phyloP scores from a whole-genome alignment of 2,888 invertebrate genomes.

The Neria commutata region DNA sequence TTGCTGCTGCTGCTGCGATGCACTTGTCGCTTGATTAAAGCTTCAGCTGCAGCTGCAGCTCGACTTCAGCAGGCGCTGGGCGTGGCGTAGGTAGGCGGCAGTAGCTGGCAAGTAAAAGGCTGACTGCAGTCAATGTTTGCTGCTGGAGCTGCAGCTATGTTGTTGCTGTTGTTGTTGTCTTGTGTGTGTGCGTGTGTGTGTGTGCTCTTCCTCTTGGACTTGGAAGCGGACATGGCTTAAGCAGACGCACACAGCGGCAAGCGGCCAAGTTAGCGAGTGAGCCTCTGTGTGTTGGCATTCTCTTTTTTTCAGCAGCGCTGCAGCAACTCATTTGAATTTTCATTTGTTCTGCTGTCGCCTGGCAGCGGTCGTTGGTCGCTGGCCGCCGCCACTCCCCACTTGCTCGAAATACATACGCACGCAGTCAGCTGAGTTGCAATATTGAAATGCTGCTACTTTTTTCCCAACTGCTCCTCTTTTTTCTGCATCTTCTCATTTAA shows the following conservation, averaged over 20 bases:
- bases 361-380: not conserved
- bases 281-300: not conserved
- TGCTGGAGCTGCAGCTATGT: no score
- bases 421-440: no score
- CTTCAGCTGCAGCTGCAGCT: conserved; percentile 17
- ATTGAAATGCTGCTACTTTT: not conserved
- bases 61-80: not conserved
- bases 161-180: no score
- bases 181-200: no score
- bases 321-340: conserved; percentile 49
- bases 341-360: conserved; percentile 50
- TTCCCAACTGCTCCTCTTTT: not conserved
- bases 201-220: no score
- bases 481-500: not conserved
- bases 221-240: not conserved
- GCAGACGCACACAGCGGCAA: not conserved
- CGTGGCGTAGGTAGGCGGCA: no score
- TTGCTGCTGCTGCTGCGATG: conserved; percentile 16
- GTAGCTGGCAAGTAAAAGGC: no score
- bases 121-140: no score
- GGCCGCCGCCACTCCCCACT: not conserved
- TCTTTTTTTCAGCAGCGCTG: conserved; percentile 14
- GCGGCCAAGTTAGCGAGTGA: not conserved
- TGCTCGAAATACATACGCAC: no score
- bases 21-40: conserved; percentile 49